phyloP scores from a whole-genome alignment of 2,113 vertebrate genomes.

The Australoheros scitulus region DNA sequence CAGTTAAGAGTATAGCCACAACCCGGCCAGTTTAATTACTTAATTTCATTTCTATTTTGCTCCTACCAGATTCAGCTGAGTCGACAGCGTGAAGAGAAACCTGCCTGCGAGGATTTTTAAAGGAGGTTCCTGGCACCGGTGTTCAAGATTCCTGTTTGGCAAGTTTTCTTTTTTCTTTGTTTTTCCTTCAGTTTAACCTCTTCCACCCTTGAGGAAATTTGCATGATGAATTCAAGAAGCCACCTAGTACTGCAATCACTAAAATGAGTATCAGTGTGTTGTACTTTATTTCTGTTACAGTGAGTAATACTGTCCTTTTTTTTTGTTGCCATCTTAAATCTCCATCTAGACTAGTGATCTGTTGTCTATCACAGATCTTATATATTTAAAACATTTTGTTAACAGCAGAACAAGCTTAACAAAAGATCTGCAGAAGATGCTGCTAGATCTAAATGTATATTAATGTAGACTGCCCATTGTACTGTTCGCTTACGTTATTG shows the following conservation, averaged over 20 bases:
- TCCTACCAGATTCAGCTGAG: neutral
- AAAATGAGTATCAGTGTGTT: neutral
- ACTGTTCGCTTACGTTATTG: too few relatives aligned
- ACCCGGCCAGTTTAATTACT: neutral
- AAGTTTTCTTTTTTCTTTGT: neutral
- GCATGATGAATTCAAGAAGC: neutral
- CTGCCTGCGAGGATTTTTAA: neutral
- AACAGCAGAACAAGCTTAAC: too few relatives aligned
- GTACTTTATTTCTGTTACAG: neutral
- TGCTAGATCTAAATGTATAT: too few relatives aligned
- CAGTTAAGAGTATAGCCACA: neutral
- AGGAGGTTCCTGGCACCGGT: too few relatives aligned
- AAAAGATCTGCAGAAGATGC: neutral
- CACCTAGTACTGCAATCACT: neutral
- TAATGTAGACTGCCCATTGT: too few relatives aligned
- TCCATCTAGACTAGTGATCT: neutral
- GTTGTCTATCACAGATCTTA: too few relatives aligned
- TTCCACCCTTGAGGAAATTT: neutral
- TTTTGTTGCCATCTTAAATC: neutral
- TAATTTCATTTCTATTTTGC: too few relatives aligned
- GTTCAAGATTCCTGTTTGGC: neutral
- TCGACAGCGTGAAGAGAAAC: neutral
- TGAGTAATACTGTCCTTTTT: neutral
- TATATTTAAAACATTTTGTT: too few relatives aligned
- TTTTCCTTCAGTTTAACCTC: fast-evolving